Evolutionary conservation across 2,113 vertebrate species (phyloP).

Genomic region (Pomatostomus ruficeps): DNA sequence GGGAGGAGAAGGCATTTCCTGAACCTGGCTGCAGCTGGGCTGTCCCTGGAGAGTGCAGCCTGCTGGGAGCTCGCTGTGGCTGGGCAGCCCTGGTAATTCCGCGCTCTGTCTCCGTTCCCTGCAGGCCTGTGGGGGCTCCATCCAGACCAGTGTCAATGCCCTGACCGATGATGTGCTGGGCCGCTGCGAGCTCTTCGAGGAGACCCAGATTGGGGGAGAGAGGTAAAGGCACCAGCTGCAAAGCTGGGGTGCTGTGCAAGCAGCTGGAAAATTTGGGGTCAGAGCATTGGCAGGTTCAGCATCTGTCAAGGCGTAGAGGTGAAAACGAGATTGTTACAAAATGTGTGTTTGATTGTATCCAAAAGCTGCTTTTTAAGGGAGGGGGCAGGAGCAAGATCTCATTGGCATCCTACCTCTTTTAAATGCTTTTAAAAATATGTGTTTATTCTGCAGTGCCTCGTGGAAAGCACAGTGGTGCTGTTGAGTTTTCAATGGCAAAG

Average conservation of each 20-base stretch:
- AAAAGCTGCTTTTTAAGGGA: neutral
- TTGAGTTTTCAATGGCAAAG: neutral
- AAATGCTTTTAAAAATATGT: rapidly evolving
- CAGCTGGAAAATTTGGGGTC: too few species aligned
- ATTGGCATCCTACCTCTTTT: neutral
- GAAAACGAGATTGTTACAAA: neutral
- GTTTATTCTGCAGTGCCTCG: neutral
- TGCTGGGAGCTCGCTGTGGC: neutral
- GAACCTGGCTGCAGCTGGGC: neutral
- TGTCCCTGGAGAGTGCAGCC: neutral
- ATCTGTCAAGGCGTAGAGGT: neutral
- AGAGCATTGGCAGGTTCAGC: neutral
- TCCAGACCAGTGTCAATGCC: constrained; percentile 89
- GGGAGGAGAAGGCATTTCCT: neutral
- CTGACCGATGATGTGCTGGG: constrained; percentile 86
- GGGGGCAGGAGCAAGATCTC: neutral
- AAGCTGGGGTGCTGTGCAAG: neutral
- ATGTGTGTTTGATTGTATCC: neutral
- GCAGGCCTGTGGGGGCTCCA: constrained; percentile 95
- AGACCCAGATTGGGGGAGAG: constrained; percentile 93
- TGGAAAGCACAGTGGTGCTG: neutral
- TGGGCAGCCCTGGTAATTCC: neutral
- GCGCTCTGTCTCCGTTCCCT: neutral
- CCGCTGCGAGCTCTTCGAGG: constrained; percentile 90
- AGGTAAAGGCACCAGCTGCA: constrained; percentile 68